These are phyloP conservation scores for Synanthedon tipuliformis DNA, from an alignment of 2,888 invertebrate species.

Conservation along the genomic window DNA sequence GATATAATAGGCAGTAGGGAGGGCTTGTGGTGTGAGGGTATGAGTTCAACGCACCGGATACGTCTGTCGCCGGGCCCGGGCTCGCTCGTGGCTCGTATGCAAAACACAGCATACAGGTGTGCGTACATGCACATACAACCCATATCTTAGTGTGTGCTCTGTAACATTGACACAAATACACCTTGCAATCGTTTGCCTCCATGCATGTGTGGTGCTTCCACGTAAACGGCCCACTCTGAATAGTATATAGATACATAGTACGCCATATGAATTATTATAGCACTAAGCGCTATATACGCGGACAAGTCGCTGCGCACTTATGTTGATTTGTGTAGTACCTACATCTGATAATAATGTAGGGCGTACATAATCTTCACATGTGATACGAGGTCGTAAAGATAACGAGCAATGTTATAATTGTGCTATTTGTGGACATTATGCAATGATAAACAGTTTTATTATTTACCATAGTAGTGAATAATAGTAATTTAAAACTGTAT, in stretches of 20 bases:
- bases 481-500: too few species aligned
- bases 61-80: slow-evolving; percentile 51
- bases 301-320: slow-evolving; percentile 21
- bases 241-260: slow-evolving; percentile 10
- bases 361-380: slow-evolving; percentile 40
- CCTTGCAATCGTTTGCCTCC: slow-evolving; percentile 25
- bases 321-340: slow-evolving; percentile 38
- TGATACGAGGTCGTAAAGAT: slow-evolving; percentile 41
- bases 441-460: not conserved
- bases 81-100: slow-evolving; percentile 32
- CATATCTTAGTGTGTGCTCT: slow-evolving; percentile 24
- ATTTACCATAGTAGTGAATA: too few species aligned
- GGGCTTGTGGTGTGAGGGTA: slow-evolving; percentile 5
- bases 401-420: slow-evolving; percentile 27
- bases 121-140: not conserved
- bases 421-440: slow-evolving; percentile 19
- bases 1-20: slow-evolving; percentile 18
- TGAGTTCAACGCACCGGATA: slow-evolving; percentile 64
- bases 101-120: slow-evolving; percentile 14
- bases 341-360: slow-evolving; percentile 38
- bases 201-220: slow-evolving; percentile 4
- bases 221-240: not conserved
- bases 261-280: slow-evolving; percentile 37
- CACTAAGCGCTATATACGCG: slow-evolving; percentile 38
- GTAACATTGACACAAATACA: slow-evolving; percentile 68